Conservation (phyloP, 2,797 vertebrate species). For the Rhinella marina region DNA sequence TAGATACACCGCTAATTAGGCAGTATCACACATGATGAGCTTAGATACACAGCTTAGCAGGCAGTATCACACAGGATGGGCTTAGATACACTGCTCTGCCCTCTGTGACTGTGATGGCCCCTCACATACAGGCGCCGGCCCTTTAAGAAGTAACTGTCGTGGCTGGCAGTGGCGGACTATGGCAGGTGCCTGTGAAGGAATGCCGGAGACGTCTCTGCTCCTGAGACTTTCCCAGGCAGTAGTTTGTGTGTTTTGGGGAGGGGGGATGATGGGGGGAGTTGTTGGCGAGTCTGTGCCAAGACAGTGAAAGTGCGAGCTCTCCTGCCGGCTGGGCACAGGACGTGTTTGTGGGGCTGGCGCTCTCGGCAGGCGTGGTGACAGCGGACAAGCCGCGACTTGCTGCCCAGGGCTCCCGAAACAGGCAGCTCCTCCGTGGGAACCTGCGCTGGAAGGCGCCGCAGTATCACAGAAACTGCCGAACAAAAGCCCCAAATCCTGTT, state of each 20-base stretch:
- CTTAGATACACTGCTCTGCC: neutral
- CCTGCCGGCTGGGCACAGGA: conserved; percentile 24
- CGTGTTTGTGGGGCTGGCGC: conserved; percentile 32
- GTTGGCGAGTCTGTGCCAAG: neutral
- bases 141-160: neutral
- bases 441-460: conserved; percentile 68
- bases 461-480: conserved; percentile 68
- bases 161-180: neutral
- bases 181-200: conserved; percentile 43
- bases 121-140: neutral
- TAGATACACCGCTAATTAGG: too few species aligned
- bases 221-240: neutral
- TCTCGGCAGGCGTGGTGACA: conserved; percentile 64
- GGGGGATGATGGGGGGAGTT: neutral
- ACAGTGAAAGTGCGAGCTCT: neutral
- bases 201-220: neutral
- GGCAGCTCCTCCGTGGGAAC: conserved; percentile 63
- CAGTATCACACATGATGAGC: too few species aligned
- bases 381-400: conserved; percentile 65
- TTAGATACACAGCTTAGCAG: too few species aligned
- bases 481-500: conserved; percentile 60
- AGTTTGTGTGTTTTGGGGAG: neutral
- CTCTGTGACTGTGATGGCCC: too few species aligned
- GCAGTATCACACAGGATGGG: too few species aligned
- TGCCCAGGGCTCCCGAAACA: conserved; percentile 52